phyloP scores from a whole-genome alignment of 2,113 vertebrate species.

The Callionymus lyra region DNA sequence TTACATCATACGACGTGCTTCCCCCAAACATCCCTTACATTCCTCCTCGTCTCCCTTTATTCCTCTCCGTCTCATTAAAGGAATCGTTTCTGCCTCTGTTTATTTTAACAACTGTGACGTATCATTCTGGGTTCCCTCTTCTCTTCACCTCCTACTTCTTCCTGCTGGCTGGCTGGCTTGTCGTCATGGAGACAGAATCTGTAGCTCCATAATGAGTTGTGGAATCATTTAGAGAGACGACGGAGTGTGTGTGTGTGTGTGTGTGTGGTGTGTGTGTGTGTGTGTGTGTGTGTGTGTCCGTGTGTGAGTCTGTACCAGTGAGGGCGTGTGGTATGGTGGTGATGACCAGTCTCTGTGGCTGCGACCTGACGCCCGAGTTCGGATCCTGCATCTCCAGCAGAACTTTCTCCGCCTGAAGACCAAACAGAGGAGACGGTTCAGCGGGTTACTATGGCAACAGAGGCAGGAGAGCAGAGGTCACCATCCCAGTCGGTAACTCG shows the following conservation, averaged over 20 bases:
- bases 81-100: conserved; percentile 3
- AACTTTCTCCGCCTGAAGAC: conserved; percentile 74
- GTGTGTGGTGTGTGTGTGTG: too few relatives aligned
- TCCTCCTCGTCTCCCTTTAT: conserved; percentile 2
- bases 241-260: conserved; percentile 8
- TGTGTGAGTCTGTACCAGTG: conserved; percentile 74
- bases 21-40: conserved; percentile 2
- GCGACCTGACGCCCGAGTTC: conserved; percentile 75
- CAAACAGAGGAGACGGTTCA: not conserved
- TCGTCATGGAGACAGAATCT: conserved; percentile 73
- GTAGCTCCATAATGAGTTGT: conserved; percentile 41
- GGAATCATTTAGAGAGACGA: conserved; percentile 29
- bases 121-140: conserved; percentile 16
- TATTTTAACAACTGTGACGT: conserved; percentile 8
- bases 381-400: conserved; percentile 93
- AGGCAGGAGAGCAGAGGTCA: conserved; percentile 12
- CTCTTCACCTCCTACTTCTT: conserved; percentile 36
- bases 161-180: conserved; percentile 30
- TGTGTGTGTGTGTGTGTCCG: conserved; percentile 7
- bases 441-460: conserved; percentile 15
- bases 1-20: too few relatives aligned
- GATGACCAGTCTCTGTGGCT: conserved; percentile 80
- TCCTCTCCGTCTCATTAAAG: not conserved
- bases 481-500: conserved; percentile 5
- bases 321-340: conserved; percentile 84